Evolutionary conservation across 2,888 invertebrate genomes (phyloP), one percentile per base, ranked within the genome.

Genomic region (Amiota minor): DNA sequence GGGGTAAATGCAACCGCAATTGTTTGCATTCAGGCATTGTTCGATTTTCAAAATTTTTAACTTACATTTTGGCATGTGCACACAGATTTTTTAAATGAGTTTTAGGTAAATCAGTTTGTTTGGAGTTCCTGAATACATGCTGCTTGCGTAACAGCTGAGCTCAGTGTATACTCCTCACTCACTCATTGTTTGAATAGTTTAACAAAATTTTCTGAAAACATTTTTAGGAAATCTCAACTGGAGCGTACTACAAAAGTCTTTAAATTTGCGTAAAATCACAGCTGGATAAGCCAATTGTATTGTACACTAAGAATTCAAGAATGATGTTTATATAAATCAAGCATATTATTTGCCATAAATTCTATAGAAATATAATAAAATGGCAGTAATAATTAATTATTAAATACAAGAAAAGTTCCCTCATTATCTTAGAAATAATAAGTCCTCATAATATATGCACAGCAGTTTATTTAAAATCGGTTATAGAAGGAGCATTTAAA

Each of bases 1-100:
- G 67, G 64, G 73, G 75, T 71, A 61, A 72, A 71, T 75, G 64
- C 69, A 73, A 75, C 75, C 75, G 70, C 75, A 75, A 75, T 73
- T 75, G 75, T 73, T 75, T 73, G 70, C 47, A 53, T 73, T 47
- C 20, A 4, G 9, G 65, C 18, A 18, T 68, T 75, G 70, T 70
- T 70, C n/a, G 23, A 61, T 46, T 45, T 68, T 23, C 23, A 46
- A 20, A 16, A 16, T 6, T 35, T 35, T 59, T 59, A 20, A 20
- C 59, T 16, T 62, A 62, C 20, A 20, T 23, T 59, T 70, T 70
- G 72, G 75, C 72, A 74, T 74, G 69, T 72, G 72, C 74, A 72
- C 65, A n/a, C 18, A 53, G 35, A 35, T 6, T 35, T 69, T 69
- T 14, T 70, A 55, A 56, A 68, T 68, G 67, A 68, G 50, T 68